A percentile compares a stretch with the other conserved stretches of the same genome.
Conservation (phyloP, 1,140 invertebrate genomes). For the Drosophila saltans region DNA sequence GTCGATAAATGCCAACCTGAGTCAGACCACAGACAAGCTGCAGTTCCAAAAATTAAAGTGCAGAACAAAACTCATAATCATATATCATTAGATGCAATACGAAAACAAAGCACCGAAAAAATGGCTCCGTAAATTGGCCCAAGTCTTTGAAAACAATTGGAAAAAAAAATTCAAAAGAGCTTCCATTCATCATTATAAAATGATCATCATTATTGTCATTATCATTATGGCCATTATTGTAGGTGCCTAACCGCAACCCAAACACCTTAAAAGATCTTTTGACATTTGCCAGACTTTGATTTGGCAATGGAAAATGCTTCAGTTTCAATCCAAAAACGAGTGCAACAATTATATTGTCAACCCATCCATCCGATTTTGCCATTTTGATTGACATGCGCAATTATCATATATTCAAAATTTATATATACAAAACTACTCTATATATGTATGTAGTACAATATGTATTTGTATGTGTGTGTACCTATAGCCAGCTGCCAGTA, state of each 20-base stretch:
- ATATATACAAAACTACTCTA: slow-evolving; percentile 6
- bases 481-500: slow-evolving; percentile 34
- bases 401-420: slow-evolving; percentile 67
- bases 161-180: slow-evolving; percentile 19
- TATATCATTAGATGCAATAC: slow-evolving; percentile 52
- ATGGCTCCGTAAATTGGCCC: slow-evolving; percentile 44
- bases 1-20: neutral
- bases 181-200: slow-evolving; percentile 35
- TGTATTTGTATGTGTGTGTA: neutral
- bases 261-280: slow-evolving; percentile 41
- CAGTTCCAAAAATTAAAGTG: slow-evolving; percentile 49
- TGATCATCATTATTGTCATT: slow-evolving; percentile 43
- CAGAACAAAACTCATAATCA: slow-evolving; percentile 54
- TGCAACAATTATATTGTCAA: slow-evolving; percentile 70
- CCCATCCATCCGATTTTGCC: slow-evolving; percentile 23
- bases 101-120: slow-evolving; percentile 13
- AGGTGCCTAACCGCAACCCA: slow-evolving; percentile 22
- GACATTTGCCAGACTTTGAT: slow-evolving; percentile 59
- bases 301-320: slow-evolving; percentile 53
- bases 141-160: neutral
- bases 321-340: slow-evolving; percentile 43
- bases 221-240: slow-evolving; percentile 15
- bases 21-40: slow-evolving; percentile 23
- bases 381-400: slow-evolving; percentile 62
- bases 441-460: neutral